A percentile compares a stretch with the other conserved stretches of the same genome.
Conservation (phyloP, 2,888 invertebrate genomes). For the Eustalomyia histrio region DNA sequence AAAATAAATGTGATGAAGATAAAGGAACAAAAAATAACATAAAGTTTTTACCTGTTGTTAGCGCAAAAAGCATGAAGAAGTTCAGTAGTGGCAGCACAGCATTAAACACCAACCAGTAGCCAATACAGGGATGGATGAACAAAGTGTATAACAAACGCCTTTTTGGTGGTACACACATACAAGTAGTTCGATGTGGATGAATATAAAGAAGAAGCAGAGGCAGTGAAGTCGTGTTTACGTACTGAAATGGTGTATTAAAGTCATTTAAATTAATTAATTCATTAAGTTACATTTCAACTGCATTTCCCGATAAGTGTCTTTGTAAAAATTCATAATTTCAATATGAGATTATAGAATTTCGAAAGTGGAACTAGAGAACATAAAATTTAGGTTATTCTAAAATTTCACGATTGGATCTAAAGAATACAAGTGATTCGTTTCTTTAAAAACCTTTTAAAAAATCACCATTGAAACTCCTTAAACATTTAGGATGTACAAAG, state of each 20-base stretch:
- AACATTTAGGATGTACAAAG: no score
- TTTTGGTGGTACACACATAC: slow-evolving; percentile 34
- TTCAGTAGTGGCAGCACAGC: slow-evolving; percentile 14
- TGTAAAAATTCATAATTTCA: no score
- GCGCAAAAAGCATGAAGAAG: slow-evolving; percentile 16
- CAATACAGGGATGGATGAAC: slow-evolving; percentile 62
- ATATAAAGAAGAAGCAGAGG: slow-evolving; percentile 24
- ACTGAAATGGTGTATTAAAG: slow-evolving; percentile 1
- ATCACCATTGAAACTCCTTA: no score
- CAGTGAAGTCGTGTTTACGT: slow-evolving; percentile 44
- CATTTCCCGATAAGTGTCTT: no score
- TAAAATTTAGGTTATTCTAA: no score
- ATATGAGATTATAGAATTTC: no score
- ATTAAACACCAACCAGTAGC: slow-evolving; percentile 63
- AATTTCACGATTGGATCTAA: no score
- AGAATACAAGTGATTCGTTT: no score
- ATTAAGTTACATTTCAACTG: neutral
- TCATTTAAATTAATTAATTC: neutral
- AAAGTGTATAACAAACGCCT: slow-evolving; percentile 62
- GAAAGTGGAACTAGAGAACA: no score
- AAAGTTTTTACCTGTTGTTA: slow-evolving; percentile 60
- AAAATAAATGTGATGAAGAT: neutral
- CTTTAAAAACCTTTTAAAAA: no score
- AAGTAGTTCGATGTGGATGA: neutral
- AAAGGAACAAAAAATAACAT: slow-evolving; percentile 2